Conservation (phyloP, 2,113 vertebrate genomes). For the Drymodes brunneopygia region DNA sequence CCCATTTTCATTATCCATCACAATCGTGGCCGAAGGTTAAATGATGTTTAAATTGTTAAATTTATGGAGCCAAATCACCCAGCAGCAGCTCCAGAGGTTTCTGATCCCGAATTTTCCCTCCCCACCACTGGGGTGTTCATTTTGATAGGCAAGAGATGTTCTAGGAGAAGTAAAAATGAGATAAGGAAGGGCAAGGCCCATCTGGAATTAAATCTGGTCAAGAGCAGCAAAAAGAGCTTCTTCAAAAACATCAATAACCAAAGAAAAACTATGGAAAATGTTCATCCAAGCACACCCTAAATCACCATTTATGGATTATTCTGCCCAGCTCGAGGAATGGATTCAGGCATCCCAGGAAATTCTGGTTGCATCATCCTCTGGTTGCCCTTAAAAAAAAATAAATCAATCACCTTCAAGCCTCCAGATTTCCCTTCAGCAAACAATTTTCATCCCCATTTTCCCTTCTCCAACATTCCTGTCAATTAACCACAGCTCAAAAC, state of each 20-base stretch:
- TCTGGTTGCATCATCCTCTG: not conserved
- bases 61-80: not conserved
- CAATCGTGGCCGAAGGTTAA: not conserved
- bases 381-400: not conserved
- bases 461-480: not conserved
- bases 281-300: not conserved
- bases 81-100: not conserved
- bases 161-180: not conserved
- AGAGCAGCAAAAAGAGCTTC: not conserved
- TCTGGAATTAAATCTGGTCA: not conserved
- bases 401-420: not conserved
- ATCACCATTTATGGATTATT: not conserved
- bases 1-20: not conserved
- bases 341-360: not conserved
- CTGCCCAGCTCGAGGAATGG: not conserved
- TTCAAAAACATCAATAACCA: not conserved
- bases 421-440: not conserved
- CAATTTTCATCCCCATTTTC: not conserved
- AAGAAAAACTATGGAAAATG: not conserved
- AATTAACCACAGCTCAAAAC: not conserved
- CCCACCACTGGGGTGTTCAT: rapidly evolving
- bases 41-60: too few relatives aligned
- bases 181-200: not conserved
- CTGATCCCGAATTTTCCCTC: not conserved
- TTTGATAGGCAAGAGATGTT: not conserved